These are phyloP conservation scores for Mimachlamys varia DNA, from an alignment of 2,888 invertebrate genomes.

Conservation along the genomic window DNA sequence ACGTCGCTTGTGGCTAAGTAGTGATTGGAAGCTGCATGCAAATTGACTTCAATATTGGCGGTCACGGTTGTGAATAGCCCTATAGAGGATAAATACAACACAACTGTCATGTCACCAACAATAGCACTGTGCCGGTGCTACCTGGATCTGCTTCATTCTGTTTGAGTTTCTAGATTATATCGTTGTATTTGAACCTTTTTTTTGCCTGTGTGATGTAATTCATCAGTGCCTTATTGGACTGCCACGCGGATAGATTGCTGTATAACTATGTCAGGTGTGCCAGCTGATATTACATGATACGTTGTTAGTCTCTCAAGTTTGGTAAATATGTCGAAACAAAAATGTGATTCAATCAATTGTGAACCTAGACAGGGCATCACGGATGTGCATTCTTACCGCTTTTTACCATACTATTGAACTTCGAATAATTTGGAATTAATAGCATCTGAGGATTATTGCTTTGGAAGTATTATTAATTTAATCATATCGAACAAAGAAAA, in stretches of 20 bases:
- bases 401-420: neutral
- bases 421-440: neutral
- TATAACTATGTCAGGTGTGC: neutral
- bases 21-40: neutral
- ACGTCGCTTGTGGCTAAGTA: neutral
- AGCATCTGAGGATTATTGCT: neutral
- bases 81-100: neutral
- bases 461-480: neutral
- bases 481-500: neutral
- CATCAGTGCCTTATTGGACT: neutral
- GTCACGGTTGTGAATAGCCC: neutral
- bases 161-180: neutral
- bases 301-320: neutral
- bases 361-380: neutral
- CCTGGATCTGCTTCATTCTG: neutral
- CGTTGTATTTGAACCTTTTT: neutral
- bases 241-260: neutral
- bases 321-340: neutral
- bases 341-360: neutral
- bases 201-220: slow-evolving; percentile 17
- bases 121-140: neutral
- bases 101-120: neutral
- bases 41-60: neutral
- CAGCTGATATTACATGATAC: neutral
- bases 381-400: neutral